Evolutionary conservation across 2,888 invertebrate genomes (phyloP).

Genomic region (Ypsolopha scabrella): DNA sequence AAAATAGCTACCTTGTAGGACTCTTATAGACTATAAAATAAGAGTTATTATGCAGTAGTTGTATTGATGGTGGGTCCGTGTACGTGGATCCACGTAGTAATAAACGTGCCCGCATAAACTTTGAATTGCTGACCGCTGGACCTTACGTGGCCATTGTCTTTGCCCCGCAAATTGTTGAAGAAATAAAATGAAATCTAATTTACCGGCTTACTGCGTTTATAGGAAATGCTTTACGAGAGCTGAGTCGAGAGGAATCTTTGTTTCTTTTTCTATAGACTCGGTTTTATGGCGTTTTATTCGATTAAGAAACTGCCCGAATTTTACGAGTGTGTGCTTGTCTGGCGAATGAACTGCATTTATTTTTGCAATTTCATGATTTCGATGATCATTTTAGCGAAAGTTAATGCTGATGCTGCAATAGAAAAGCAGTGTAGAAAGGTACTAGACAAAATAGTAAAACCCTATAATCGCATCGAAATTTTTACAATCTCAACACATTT

Average conservation of each 20-base stretch:
- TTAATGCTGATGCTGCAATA: too few relatives aligned
- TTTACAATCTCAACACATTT: background rate
- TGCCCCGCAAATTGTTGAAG: slow-evolving; percentile 66
- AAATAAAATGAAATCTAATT: slow-evolving; percentile 69
- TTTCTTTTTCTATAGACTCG: background rate
- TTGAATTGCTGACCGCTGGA: slow-evolving; percentile 66
- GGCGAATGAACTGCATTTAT: too few relatives aligned
- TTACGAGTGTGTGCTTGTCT: too few relatives aligned
- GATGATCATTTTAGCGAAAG: too few relatives aligned
- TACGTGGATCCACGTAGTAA: slow-evolving; percentile 39
- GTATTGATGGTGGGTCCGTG: slow-evolving; percentile 9
- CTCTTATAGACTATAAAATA: background rate
- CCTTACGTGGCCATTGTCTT: slow-evolving; percentile 61
- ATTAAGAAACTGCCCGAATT: background rate
- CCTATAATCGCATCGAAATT: background rate
- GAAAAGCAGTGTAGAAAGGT: too few relatives aligned
- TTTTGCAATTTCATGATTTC: too few relatives aligned
- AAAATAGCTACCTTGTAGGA: background rate
- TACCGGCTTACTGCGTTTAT: slow-evolving; percentile 62
- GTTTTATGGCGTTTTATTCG: background rate
- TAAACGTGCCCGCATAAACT: slow-evolving; percentile 67
- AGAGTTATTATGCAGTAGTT: too few relatives aligned
- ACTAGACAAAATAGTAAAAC: too few relatives aligned
- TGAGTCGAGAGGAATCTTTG: slow-evolving; percentile 20
- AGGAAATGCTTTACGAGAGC: slow-evolving; percentile 55